phyloP scores from a whole-genome alignment of 2,797 vertebrate genomes.

The Coreius guichenoti region DNA sequence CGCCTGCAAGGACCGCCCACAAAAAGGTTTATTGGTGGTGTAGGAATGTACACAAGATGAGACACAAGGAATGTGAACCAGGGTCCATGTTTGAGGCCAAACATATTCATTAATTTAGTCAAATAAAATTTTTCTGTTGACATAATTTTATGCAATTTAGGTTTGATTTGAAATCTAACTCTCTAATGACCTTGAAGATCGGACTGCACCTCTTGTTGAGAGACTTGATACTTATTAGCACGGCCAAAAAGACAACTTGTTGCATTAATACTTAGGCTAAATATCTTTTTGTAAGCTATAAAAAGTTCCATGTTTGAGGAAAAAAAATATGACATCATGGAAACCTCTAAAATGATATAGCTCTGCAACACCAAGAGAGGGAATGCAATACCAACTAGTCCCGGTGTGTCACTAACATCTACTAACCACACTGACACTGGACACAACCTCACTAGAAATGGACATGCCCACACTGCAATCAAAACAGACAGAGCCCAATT shows the following conservation, averaged over 20 bases:
- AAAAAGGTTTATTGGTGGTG: conserved; percentile 49
- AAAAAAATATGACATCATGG: background rate
- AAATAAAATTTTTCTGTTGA: background rate
- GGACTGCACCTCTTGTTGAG: background rate
- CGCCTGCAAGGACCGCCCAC: conserved; percentile 30
- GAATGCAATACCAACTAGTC: background rate
- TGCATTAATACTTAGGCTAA: background rate
- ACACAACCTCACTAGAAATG: background rate
- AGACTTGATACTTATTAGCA: background rate
- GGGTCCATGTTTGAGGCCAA: background rate
- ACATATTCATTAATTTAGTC: background rate
- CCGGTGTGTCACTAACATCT: background rate
- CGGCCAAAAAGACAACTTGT: background rate
- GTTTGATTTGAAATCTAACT: background rate
- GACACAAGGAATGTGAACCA: conserved; percentile 13
- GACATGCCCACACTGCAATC: too few species aligned
- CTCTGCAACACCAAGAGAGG: background rate
- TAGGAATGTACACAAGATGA: conserved; percentile 48
- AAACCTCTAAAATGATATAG: background rate
- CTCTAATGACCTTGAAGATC: background rate
- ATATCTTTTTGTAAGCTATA: background rate
- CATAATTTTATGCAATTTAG: background rate
- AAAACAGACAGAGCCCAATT: background rate
- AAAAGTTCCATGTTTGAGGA: background rate
- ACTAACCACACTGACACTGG: background rate